These are phyloP conservation scores for Mechanitis mazaeus DNA, from an alignment of 2,888 invertebrate species.

Conservation along the genomic window DNA sequence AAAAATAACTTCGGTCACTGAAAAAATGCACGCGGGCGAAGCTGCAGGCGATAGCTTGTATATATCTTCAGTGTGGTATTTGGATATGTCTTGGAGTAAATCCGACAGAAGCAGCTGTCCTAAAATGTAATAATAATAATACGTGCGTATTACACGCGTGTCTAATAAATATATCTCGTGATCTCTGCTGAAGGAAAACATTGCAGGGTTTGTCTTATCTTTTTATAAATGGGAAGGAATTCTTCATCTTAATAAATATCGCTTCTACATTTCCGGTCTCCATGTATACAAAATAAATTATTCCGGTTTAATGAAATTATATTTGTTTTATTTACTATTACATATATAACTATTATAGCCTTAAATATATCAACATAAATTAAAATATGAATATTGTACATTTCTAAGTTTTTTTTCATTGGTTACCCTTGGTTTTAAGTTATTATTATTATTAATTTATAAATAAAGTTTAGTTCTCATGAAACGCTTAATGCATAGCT, in stretches of 20 bases:
- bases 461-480: background rate
- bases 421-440: no score
- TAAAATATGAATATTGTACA: no score
- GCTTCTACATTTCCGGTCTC: background rate
- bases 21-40: no score
- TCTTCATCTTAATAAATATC: background rate
- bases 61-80: background rate
- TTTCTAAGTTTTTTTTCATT: no score
- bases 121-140: background rate
- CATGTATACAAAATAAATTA: background rate
- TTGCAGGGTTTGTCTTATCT: conserved; percentile 3
- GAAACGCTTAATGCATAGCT: background rate
- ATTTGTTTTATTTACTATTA: no score
- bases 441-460: no score
- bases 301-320: no score
- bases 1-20: no score
- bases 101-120: background rate
- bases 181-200: conserved; percentile 5
- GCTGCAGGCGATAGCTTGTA: no score
- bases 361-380: no score
- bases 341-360: no score
- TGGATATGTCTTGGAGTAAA: background rate
- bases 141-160: background rate
- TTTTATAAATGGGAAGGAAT: conserved; percentile 1
- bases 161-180: conserved; percentile 4